Evolutionary conservation across 2,888 invertebrate genomes (phyloP).

Genomic region (Erebia ligea): DNA sequence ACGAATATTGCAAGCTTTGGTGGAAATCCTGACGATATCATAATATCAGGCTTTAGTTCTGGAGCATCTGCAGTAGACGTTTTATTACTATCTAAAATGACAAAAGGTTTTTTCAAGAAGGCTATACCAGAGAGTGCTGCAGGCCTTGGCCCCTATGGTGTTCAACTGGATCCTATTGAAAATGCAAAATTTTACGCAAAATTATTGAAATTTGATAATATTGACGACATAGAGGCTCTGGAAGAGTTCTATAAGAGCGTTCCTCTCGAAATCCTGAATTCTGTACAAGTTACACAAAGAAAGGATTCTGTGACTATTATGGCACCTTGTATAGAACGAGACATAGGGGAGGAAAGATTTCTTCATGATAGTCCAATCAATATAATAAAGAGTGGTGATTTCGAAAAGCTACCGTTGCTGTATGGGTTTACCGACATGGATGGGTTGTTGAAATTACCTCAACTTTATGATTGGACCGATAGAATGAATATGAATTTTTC

Average conservation of each 20-base stretch:
- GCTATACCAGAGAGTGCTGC: conserved; percentile 58
- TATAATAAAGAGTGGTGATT: conserved; percentile 52
- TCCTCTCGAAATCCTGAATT: neutral
- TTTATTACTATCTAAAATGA: conserved; percentile 44
- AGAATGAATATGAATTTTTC: conserved; percentile 59
- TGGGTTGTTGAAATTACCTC: conserved; percentile 44
- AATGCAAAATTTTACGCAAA: conserved; percentile 54
- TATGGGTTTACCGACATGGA: conserved; percentile 57
- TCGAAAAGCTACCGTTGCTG: conserved; percentile 53
- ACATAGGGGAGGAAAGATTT: conserved; percentile 50
- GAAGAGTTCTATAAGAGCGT: conserved; percentile 6
- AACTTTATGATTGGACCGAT: conserved; percentile 49
- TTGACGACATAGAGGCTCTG: conserved; percentile 47
- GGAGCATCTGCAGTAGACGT: conserved; percentile 48
- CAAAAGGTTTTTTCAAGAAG: conserved; percentile 54
- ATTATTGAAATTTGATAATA: conserved; percentile 47
- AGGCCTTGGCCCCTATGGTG: conserved; percentile 45
- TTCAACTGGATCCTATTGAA: conserved; percentile 54
- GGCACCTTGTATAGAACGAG: conserved; percentile 52
- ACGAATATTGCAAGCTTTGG: conserved; percentile 50
- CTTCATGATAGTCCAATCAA: conserved; percentile 52
- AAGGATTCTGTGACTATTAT: conserved; percentile 53
- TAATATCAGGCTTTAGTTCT: conserved; percentile 51
- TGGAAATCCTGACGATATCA: conserved; percentile 51
- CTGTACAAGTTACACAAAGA: conserved; percentile 47